phyloP scores from a whole-genome alignment of 2,888 invertebrate species.

The Nyleta sp. region DNA sequence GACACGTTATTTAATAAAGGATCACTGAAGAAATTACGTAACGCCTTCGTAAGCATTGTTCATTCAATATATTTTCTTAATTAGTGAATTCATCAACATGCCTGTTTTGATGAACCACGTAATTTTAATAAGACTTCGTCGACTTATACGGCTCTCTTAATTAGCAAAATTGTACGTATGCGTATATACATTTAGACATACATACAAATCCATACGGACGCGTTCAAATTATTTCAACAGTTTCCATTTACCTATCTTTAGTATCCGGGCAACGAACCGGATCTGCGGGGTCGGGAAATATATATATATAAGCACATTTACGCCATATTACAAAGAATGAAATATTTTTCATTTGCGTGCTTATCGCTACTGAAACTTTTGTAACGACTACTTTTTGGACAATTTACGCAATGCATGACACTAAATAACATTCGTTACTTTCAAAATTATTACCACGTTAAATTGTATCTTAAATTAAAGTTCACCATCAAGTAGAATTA shows the following conservation, averaged over 20 bases:
- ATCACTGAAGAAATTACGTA: conserved; percentile 9
- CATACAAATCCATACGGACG: conserved; percentile 14
- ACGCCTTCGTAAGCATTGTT: not conserved
- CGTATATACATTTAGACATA: not conserved
- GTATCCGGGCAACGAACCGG: conserved; percentile 34
- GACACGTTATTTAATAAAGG: conserved; percentile 5
- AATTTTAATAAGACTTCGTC: conserved; percentile 1
- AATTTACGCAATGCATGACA: no score
- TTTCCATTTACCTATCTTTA: conserved; percentile 42
- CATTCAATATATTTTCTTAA: not conserved
- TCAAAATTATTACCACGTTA: no score
- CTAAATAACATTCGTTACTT: no score
- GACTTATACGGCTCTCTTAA: conserved; percentile 26
- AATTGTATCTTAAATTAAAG: no score
- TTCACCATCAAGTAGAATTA: no score
- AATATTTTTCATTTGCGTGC: conserved; percentile 43
- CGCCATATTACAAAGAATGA: conserved; percentile 24
- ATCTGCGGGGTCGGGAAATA: conserved; percentile 10
- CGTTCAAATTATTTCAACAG: conserved; percentile 35
- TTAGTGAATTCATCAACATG: not conserved
- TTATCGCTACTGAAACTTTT: conserved; percentile 16
- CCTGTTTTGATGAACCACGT: not conserved
- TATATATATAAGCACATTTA: conserved; percentile 11
- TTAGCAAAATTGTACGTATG: conserved; percentile 14
- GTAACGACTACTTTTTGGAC: conserved; percentile 20